Percentiles rank a stretch among this genome's conserved stretches.
These are phyloP conservation scores for Leptinotarsa rubiginosa DNA, from an alignment of 2,888 invertebrate genomes.

Conservation along the genomic window DNA sequence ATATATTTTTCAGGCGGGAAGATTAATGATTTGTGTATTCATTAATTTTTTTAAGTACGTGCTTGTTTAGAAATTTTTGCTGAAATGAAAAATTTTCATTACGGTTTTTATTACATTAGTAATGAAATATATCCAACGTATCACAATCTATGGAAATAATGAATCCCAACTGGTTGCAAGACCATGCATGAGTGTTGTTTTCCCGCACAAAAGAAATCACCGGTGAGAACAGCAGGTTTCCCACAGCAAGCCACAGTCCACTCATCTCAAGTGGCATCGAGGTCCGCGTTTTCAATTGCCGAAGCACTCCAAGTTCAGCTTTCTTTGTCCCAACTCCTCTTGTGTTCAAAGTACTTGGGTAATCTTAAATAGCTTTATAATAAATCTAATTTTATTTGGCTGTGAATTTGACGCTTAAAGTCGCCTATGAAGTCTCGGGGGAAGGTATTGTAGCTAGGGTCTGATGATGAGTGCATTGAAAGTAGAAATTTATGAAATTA, in stretches of 20 bases:
- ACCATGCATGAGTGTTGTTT: constrained; percentile 39
- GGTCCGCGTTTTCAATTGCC: constrained; percentile 54
- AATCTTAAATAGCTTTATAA: constrained; percentile 50
- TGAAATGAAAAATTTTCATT: too few relatives aligned
- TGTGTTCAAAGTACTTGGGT: constrained; percentile 50
- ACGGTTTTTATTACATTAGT: background rate
- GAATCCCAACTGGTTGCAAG: constrained; percentile 2
- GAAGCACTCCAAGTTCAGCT: constrained; percentile 54
- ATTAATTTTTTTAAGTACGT: too few relatives aligned
- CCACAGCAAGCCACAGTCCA: constrained; percentile 59
- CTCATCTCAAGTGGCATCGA: constrained; percentile 58
- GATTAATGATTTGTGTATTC: too few relatives aligned
- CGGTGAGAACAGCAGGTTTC: constrained; percentile 59
- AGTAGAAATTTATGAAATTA: background rate
- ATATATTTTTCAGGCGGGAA: too few relatives aligned
- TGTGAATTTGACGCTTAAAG: constrained; percentile 46
- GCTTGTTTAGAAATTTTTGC: too few relatives aligned
- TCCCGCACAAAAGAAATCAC: constrained; percentile 41
- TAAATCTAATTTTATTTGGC: constrained; percentile 49
- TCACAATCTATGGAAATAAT: background rate
- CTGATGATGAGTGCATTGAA: background rate
- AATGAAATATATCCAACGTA: background rate
- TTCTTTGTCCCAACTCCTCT: constrained; percentile 55
- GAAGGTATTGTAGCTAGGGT: background rate
- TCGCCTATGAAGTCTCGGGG: constrained; percentile 3